Base-by-base conservation (phyloP, 2,797 vertebrate species). In the Cyprinella venusta region DNA sequence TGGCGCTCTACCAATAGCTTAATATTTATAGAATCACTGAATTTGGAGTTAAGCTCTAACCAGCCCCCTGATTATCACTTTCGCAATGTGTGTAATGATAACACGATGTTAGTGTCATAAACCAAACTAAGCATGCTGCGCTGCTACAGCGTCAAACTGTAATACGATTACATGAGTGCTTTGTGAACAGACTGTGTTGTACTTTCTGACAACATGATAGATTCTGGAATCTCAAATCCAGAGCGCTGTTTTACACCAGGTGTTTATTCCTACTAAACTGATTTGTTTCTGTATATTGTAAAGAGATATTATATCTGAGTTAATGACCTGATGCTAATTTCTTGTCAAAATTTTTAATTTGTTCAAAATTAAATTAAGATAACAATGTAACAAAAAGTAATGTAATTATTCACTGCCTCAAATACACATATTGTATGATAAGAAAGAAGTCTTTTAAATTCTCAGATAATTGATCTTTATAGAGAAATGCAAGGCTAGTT, bases 151-250 rank as follows among this genome's bases (percentile, higher is more conserved):
- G 26, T 75, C 68, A 69, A 74, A 82, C 74, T 69, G 36, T 87
- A 87, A 84, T 85, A 76, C 79, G 78, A 84, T 87, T 81, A 81
- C 84, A 84, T 0, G 16, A 79, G 74, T 42, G 42, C 81, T 85
- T 85, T 85, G 81, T 84, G 81, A 85, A 40, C 21, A 52, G 74
- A 68, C 76, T 24, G 16, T 72, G 38, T 71, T 82, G 64, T 77
- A 65, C 54, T 80, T 76, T 70, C 63, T 76, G 50, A 59, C n/a
- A 18, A 63, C 56, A 80, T 38, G 65, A 82, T 71, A 82, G 54
- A 26, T 76, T 71, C 54, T 76, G 36, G 33, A 69, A 76, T 56
- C 59, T 30, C 71, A 80, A 78, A 67, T 61, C 74, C 15, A 18
- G 24, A 69, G 61, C 19, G 12, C 54, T 70, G 64, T 54, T 80